Percentiles rank a stretch among this genome's conserved stretches.
Evolutionary conservation across 1,140 invertebrate genomes (phyloP).

Genomic region (Camponotus vicinus): DNA sequence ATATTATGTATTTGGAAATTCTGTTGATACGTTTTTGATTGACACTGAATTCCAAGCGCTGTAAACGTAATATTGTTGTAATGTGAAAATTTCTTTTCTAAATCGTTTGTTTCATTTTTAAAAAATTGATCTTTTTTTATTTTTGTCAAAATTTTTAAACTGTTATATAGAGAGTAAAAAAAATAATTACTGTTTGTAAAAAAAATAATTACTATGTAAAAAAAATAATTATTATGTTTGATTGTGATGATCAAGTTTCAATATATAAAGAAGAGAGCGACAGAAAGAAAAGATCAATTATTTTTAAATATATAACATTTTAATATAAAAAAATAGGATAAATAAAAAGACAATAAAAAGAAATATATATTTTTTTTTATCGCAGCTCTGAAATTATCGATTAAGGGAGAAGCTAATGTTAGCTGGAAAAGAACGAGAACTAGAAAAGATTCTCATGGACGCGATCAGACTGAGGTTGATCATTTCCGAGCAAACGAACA

Average conservation of each 20-base stretch:
- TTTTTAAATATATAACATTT: slow-evolving; percentile 1
- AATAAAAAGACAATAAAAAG: not conserved
- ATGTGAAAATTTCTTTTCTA: not conserved
- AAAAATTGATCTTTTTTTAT: slow-evolving; percentile 9
- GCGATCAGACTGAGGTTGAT: not conserved
- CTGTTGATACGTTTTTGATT: slow-evolving; percentile 6
- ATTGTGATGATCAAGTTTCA: too few relatives aligned
- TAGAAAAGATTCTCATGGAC: slow-evolving; percentile 25
- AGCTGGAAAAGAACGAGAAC: slow-evolving; percentile 41
- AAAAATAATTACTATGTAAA: too few relatives aligned
- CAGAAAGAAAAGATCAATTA: not conserved
- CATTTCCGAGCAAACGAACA: slow-evolving; percentile 55
- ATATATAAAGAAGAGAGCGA: not conserved
- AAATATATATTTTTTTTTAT: slow-evolving; percentile 21
- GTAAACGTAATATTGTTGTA: not conserved
- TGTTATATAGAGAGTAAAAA: not conserved
- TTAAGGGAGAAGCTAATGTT: slow-evolving; percentile 58
- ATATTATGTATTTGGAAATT: not conserved
- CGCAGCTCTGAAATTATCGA: slow-evolving; percentile 15
- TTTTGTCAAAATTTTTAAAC: not conserved
- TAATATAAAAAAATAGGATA: not conserved
- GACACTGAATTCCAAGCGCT: slow-evolving; percentile 7
- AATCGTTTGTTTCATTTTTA: not conserved
- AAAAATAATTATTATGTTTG: not conserved
- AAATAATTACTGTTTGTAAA: not conserved